Conservation (phyloP, 2,113 vertebrate genomes). For the Tichodroma muraria region DNA sequence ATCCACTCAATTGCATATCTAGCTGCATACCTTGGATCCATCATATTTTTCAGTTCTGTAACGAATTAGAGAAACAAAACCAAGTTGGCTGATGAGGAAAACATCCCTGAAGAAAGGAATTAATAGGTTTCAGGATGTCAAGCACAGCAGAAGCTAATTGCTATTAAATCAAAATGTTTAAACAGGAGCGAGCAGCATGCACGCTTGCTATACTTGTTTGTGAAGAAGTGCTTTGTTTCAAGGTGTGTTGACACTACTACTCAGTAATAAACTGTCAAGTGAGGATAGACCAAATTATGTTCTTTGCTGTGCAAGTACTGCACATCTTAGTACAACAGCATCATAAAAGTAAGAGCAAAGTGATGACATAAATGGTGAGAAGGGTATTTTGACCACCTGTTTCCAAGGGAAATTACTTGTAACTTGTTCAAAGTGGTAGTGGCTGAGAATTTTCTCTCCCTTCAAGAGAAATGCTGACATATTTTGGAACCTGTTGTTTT, state of each 20-base stretch:
- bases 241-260: not conserved
- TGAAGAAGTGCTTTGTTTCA: not conserved
- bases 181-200: not conserved
- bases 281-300: not conserved
- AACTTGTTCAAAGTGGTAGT: not conserved
- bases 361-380: not conserved
- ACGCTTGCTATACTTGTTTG: not conserved
- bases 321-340: not conserved
- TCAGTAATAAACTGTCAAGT: not conserved
- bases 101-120: not conserved
- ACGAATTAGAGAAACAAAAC: not conserved
- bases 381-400: not conserved
- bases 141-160: not conserved
- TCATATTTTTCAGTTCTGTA: not conserved
- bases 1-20: not conserved
- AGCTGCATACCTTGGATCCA: not conserved
- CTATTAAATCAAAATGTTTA: not conserved
- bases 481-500: not conserved
- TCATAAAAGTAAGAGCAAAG: not conserved
- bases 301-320: not conserved
- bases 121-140: not conserved
- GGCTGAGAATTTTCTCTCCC: not conserved
- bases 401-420: not conserved
- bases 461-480: not conserved
- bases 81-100: not conserved